Percentiles rank a stretch among this genome's conserved stretches.
Evolutionary conservation across 2,797 vertebrate genomes (phyloP).

Genomic region (Perdix hodgsoniae): DNA sequence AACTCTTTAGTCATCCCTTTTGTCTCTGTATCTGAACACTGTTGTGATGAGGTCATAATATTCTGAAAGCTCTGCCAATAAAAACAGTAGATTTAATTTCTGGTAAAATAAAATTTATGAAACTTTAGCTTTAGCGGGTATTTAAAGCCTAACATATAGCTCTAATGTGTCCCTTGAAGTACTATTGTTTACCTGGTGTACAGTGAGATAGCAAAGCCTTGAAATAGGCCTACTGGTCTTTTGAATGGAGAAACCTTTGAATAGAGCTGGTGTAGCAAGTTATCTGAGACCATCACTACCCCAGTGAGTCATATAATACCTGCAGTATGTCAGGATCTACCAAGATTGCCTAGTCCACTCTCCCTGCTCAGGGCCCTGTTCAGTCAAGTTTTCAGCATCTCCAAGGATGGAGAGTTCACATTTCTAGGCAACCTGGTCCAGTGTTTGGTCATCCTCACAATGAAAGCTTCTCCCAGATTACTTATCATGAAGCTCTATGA

Average conservation of each 20-base stretch:
- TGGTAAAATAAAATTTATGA: neutral
- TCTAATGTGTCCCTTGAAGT: neutral
- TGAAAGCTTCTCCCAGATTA: neutral
- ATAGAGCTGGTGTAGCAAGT: neutral
- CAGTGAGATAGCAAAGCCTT: neutral
- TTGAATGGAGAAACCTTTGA: neutral
- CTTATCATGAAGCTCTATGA: neutral
- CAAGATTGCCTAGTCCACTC: neutral
- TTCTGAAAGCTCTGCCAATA: neutral
- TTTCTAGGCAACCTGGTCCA: neutral
- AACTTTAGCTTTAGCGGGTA: neutral
- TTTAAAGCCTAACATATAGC: neutral
- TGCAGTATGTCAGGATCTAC: neutral
- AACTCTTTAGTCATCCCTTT: neutral
- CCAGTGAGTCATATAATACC: neutral
- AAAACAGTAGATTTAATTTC: neutral
- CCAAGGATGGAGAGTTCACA: neutral
- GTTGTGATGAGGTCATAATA: neutral
- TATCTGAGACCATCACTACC: neutral
- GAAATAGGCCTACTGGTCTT: neutral
- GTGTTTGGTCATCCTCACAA: neutral
- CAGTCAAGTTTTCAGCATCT: neutral
- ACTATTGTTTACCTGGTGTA: neutral
- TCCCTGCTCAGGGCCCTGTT: neutral
- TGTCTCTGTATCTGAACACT: neutral